A percentile compares a stretch with the other conserved stretches of the same genome.
phyloP scores from a whole-genome alignment of 2,888 invertebrate species.

The Chloromyia formosa region DNA sequence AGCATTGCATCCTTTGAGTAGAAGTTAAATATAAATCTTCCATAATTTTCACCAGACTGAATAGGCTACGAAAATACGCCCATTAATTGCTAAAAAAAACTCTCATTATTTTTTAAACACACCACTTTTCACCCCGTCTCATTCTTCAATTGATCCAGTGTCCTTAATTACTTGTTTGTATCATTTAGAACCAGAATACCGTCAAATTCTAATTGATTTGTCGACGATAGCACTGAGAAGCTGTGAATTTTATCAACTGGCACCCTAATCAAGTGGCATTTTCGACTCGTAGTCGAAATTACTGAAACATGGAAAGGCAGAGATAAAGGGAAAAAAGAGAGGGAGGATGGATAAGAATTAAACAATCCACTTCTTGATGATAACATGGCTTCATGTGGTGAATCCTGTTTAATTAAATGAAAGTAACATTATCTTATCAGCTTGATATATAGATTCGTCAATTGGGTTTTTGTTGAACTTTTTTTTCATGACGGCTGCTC shows the following conservation, averaged over 20 bases:
- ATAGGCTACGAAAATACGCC: no score
- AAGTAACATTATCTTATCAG: constrained; percentile 45
- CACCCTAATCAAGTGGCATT: constrained; percentile 32
- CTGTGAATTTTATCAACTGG: constrained; percentile 30
- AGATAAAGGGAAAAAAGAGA: background rate
- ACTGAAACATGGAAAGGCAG: background rate
- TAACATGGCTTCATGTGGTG: constrained; percentile 43
- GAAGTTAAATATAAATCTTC: no score
- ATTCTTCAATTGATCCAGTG: background rate
- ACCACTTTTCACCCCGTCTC: no score
- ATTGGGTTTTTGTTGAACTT: no score
- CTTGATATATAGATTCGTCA: background rate
- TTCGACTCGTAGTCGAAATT: background rate
- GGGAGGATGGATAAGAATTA: constrained; percentile 10
- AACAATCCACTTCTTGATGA: constrained; percentile 7
- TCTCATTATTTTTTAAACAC: no score
- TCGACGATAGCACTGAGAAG: background rate
- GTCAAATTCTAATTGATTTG: constrained; percentile 34
- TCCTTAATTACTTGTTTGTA: constrained; percentile 36
- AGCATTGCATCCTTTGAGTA: no score
- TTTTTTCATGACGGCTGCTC: no score
- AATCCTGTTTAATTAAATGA: constrained; percentile 48
- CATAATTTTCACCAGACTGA: no score
- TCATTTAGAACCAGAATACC: background rate
- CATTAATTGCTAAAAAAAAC: no score